These are phyloP conservation scores for Coluber constrictor DNA, from an alignment of 2,797 vertebrate species.

Conservation along the genomic window DNA sequence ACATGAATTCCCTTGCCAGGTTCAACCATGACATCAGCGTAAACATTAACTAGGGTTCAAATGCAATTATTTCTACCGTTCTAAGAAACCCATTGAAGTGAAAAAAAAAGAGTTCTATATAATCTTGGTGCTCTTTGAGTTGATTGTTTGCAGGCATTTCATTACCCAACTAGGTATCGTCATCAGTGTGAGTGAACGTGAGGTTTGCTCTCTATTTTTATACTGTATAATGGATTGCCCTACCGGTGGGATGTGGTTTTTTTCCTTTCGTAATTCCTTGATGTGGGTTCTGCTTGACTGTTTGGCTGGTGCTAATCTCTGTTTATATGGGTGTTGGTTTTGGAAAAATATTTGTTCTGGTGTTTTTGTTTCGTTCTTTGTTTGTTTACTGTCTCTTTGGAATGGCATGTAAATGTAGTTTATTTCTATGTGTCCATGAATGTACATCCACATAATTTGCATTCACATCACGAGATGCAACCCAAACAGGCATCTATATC, in stretches of 20 bases:
- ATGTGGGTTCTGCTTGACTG: neutral
- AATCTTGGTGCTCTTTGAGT: neutral
- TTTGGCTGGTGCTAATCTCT: neutral
- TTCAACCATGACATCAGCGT: neutral
- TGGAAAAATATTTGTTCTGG: neutral
- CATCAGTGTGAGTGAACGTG: neutral
- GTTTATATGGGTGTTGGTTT: neutral
- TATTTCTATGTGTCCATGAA: neutral
- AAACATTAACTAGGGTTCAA: neutral
- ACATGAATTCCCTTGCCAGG: neutral
- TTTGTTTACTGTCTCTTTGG: neutral
- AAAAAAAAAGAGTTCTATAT: neutral
- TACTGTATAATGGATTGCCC: too few species aligned
- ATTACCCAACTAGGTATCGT: neutral
- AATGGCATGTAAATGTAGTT: neutral
- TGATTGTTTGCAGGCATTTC: neutral
- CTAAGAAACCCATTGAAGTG: neutral
- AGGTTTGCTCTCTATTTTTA: too few species aligned
- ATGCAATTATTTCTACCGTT: neutral
- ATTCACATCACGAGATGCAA: neutral
- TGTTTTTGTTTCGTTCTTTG: neutral
- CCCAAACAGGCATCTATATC: neutral
- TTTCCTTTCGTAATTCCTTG: neutral
- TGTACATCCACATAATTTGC: neutral
- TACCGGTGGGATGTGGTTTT: neutral